Evolutionary conservation across 2,888 invertebrate genomes (phyloP).

Genomic region (Hypolimnas misippus): DNA sequence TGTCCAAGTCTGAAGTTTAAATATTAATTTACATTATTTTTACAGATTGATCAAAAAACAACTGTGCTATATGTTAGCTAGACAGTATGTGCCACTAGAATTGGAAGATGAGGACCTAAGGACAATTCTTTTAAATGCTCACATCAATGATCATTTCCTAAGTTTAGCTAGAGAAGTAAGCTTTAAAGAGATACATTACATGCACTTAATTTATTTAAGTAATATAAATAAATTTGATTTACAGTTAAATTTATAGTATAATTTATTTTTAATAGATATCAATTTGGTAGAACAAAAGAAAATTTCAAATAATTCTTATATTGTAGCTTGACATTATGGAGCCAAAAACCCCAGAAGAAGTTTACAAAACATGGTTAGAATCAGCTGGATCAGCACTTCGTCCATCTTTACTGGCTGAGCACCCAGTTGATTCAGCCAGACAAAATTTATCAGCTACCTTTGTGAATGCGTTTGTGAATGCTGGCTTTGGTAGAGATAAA

Average conservation of each 20-base stretch:
- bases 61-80: conserved; percentile 97
- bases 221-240: no score
- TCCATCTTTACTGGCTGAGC: conserved; percentile 88
- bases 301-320: background rate
- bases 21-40: conserved; percentile 40
- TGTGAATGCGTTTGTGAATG: conserved; percentile 99
- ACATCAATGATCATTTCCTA: conserved; percentile 96
- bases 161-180: conserved; percentile 94
- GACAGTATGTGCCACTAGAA: conserved; percentile 96
- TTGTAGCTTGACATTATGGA: conserved; percentile 97
- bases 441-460: conserved; percentile 99
- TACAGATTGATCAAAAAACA: conserved; percentile 94
- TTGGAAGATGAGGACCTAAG: conserved; percentile 91
- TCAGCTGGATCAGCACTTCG: conserved; percentile 87
- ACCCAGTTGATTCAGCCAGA: conserved; percentile 95
- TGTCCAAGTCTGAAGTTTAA: background rate
- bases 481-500: conserved; percentile 98
- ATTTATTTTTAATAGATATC: conserved; percentile 2
- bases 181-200: conserved; percentile 3
- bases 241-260: no score
- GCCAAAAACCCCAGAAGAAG: conserved; percentile 99
- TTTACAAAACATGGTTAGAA: conserved; percentile 99
- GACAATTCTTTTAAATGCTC: conserved; percentile 97
- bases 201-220: conserved; percentile 9
- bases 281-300: background rate